Conservation (phyloP, 1,140 invertebrate genomes). For the Drosophila obscura region DNA sequence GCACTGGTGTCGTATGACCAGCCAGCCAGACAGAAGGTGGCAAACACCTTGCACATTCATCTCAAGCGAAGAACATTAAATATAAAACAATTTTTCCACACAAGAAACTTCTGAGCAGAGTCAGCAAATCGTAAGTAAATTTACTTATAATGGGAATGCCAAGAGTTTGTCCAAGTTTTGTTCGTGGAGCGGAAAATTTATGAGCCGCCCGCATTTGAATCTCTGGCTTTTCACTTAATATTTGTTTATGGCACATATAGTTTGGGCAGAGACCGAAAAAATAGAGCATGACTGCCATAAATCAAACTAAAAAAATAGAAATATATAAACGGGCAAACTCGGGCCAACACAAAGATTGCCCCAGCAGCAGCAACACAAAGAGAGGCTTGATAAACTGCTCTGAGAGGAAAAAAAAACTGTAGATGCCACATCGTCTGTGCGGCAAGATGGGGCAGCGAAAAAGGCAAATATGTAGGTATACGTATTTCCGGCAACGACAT, state of each 20-base stretch:
- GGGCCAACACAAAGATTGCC: slow-evolving; percentile 16
- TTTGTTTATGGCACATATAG: slow-evolving; percentile 44
- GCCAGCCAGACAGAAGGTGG: too few species aligned
- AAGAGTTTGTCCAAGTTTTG: slow-evolving; percentile 5
- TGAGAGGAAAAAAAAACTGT: slow-evolving; percentile 25
- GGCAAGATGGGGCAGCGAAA: slow-evolving; percentile 5
- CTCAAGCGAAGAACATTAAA: not conserved
- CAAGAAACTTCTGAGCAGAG: not conserved
- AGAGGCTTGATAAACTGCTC: slow-evolving; percentile 42
- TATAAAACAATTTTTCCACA: not conserved
- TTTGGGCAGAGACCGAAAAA: slow-evolving; percentile 33
- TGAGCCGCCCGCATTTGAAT: slow-evolving; percentile 6
- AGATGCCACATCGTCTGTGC: slow-evolving; percentile 24
- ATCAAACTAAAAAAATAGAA: slow-evolving; percentile 25
- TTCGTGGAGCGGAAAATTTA: slow-evolving; percentile 20
- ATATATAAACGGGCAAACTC: slow-evolving; percentile 7
- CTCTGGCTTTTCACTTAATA: slow-evolving; percentile 20
- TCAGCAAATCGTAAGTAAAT: not conserved
- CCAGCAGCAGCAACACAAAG: slow-evolving; percentile 10
- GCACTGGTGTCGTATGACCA: too few species aligned
- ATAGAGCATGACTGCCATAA: slow-evolving; percentile 36
- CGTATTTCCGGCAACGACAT: slow-evolving; percentile 49
- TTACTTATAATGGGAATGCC: slow-evolving; percentile 5
- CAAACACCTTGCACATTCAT: too few species aligned
- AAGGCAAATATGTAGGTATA: slow-evolving; percentile 25